Conservation (phyloP, 2,113 vertebrate genomes). For the Gavialis gangeticus region DNA sequence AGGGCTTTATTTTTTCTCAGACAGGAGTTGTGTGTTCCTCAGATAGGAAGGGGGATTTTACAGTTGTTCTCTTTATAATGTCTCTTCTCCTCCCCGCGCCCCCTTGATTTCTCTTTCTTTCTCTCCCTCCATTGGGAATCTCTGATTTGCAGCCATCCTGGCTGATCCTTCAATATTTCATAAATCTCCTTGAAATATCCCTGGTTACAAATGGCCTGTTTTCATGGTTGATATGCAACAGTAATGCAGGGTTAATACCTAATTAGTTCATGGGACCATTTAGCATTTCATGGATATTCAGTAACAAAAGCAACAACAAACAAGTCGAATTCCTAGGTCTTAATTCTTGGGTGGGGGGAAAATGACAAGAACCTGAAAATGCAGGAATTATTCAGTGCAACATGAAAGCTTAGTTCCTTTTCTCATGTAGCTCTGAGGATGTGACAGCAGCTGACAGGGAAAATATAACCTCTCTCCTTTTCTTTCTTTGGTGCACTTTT, state of each 20-base stretch:
- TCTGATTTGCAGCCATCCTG: constrained; percentile 26
- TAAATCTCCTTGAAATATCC: constrained; percentile 72
- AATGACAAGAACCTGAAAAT: constrained; percentile 58
- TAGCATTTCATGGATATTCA: constrained; percentile 80
- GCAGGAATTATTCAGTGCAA: constrained; percentile 24
- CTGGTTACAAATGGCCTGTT: constrained; percentile 44
- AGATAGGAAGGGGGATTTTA: not conserved
- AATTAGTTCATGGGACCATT: constrained; percentile 76
- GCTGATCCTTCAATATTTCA: constrained; percentile 56
- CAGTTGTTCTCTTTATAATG: not conserved
- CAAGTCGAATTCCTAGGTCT: constrained; percentile 60
- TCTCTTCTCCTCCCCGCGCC: not conserved
- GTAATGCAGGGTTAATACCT: constrained; percentile 79
- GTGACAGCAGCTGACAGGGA: constrained; percentile 27
- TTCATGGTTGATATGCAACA: constrained; percentile 63
- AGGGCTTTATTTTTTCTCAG: not conserved
- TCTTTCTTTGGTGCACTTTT: not conserved
- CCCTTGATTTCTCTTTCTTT: not conserved
- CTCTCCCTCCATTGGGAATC: not conserved
- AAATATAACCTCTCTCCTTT: constrained; percentile 26
- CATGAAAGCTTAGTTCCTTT: constrained; percentile 3
- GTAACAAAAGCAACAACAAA: constrained; percentile 78
- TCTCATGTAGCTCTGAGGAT: constrained; percentile 38
- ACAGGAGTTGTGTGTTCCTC: not conserved
- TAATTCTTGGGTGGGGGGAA: constrained; percentile 27